These are phyloP conservation scores for Rhaphigaster nebulosa DNA, from an alignment of 2,888 invertebrate genomes.

Conservation along the genomic window DNA sequence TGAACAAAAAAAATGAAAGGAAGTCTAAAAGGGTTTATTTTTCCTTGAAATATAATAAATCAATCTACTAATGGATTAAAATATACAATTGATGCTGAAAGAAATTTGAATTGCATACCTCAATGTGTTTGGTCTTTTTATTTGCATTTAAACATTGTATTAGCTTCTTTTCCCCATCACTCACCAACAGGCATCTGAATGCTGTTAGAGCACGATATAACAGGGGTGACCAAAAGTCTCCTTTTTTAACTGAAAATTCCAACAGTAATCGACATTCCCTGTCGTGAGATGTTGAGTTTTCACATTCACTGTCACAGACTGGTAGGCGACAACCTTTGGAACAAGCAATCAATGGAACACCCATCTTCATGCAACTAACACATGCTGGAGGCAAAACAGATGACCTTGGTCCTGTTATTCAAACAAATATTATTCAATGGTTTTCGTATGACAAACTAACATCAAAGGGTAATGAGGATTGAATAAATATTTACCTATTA, in stretches of 20 bases:
- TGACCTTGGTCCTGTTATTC: conserved; percentile 69
- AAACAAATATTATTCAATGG: background rate
- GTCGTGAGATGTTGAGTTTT: conserved; percentile 73
- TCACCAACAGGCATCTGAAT: conserved; percentile 70
- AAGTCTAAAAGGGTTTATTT: no score
- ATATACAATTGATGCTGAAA: background rate
- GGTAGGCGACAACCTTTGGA: conserved; percentile 77
- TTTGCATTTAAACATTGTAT: conserved; percentile 57
- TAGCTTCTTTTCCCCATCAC: conserved; percentile 68
- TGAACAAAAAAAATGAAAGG: no score
- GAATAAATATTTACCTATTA: conserved; percentile 72
- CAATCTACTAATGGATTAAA: background rate
- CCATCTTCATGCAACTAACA: conserved; percentile 71
- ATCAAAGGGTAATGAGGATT: background rate
- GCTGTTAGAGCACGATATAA: conserved; percentile 70
- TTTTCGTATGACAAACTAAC: background rate
- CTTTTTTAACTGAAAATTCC: conserved; percentile 72
- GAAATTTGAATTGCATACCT: background rate
- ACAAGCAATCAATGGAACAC: conserved; percentile 71
- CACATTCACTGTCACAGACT: conserved; percentile 77
- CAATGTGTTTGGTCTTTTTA: conserved; percentile 52
- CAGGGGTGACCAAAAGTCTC: conserved; percentile 67
- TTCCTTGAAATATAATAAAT: no score
- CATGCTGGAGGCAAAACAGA: conserved; percentile 76
- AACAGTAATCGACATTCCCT: conserved; percentile 77